Evolutionary conservation across 2,113 vertebrate genomes (phyloP).

Genomic region (Bubo blakistoni): DNA sequence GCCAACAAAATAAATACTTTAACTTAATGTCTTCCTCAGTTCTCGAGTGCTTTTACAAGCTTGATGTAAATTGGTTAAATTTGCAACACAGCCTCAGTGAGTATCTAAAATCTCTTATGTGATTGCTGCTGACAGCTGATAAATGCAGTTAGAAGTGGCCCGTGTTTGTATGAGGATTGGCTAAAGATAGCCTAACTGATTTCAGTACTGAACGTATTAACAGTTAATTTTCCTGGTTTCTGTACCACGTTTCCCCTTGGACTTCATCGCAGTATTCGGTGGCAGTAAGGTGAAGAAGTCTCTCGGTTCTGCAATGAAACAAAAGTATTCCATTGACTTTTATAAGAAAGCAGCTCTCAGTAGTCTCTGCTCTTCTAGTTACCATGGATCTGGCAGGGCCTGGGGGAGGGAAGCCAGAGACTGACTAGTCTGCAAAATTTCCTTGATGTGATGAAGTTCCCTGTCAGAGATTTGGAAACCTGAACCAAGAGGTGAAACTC

Average conservation of each 20-base stretch:
- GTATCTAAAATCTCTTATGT: neutral
- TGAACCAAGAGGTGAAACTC: conserved; percentile 78
- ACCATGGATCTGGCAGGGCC: conserved; percentile 39
- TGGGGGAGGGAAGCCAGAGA: conserved; percentile 59
- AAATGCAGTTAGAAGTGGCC: neutral
- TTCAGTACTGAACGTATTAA: neutral
- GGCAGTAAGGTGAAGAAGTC: conserved; percentile 38
- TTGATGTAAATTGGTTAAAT: neutral
- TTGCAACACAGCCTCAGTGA: neutral
- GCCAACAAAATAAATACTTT: neutral
- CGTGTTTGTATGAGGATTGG: neutral
- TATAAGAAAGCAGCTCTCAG: conserved; percentile 33
- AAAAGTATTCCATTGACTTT: conserved; percentile 56
- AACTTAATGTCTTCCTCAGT: neutral
- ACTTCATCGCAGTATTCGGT: conserved; percentile 1
- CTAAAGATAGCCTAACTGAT: conserved; percentile 16
- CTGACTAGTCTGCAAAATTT: conserved; percentile 71
- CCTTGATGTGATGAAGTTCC: conserved; percentile 82
- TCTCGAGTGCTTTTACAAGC: neutral
- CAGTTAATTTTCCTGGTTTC: neutral
- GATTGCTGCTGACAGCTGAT: conserved; percentile 19
- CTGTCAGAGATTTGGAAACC: conserved; percentile 84
- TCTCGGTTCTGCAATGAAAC: conserved; percentile 35
- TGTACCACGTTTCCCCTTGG: neutral
- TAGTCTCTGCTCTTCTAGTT: conserved; percentile 60